These are phyloP conservation scores for Callimorpha dominula DNA, from an alignment of 2,888 invertebrate species.

Conservation along the genomic window DNA sequence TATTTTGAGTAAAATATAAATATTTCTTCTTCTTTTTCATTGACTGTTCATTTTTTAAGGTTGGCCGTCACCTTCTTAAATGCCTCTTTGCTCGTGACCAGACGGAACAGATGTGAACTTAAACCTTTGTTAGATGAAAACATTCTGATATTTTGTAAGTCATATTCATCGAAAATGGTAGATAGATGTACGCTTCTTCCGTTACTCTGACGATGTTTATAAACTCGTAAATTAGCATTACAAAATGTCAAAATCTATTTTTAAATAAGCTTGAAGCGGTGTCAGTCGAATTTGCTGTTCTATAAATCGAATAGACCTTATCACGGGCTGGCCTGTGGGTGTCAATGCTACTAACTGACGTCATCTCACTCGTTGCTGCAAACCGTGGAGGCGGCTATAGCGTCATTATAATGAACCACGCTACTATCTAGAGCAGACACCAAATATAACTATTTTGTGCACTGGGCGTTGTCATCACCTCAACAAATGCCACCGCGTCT, in stretches of 20 bases:
- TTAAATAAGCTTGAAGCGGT: not conserved
- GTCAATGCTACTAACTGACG: conserved; percentile 29
- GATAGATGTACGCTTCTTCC: too few relatives aligned
- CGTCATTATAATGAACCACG: conserved; percentile 11
- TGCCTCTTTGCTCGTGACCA: too few relatives aligned
- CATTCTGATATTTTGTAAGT: too few relatives aligned
- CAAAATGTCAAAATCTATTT: not conserved
- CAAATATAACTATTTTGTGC: conserved; percentile 13
- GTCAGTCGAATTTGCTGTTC: not conserved
- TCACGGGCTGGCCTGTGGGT: conserved; percentile 15
- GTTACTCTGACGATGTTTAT: too few relatives aligned
- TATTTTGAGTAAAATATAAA: too few relatives aligned
- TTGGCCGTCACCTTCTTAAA: too few relatives aligned
- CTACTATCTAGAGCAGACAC: conserved; percentile 8
- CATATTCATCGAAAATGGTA: too few relatives aligned
- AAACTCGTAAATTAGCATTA: not conserved
- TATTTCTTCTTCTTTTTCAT: too few relatives aligned
- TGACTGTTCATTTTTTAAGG: too few relatives aligned
- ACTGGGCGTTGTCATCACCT: not conserved
- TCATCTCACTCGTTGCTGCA: conserved; percentile 31
- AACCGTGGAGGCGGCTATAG: conserved; percentile 26
- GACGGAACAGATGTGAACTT: too few relatives aligned
- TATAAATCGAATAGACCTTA: conserved; percentile 5
- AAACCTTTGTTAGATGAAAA: too few relatives aligned
- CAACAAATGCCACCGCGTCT: not conserved